These are phyloP conservation scores for Gobionotothen gibberifrons DNA, from an alignment of 2,797 vertebrate species.

Conservation along the genomic window DNA sequence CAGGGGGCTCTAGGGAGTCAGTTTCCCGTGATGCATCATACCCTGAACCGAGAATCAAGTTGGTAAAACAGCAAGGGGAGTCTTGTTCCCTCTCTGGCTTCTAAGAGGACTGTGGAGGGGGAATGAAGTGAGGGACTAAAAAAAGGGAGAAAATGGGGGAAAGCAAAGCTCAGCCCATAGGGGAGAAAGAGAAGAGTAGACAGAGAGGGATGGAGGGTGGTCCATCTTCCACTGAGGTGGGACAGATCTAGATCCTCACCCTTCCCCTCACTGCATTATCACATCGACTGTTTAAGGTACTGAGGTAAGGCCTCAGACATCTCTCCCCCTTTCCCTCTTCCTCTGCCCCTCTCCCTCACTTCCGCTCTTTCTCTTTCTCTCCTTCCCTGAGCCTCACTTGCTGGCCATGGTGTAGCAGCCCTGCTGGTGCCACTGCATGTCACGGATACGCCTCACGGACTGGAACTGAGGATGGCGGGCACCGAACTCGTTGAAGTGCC, in stretches of 20 bases:
- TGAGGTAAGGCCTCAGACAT: conserved; percentile 76
- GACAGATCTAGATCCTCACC: conserved; percentile 59
- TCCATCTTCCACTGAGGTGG: conserved; percentile 57
- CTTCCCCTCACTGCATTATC: conserved; percentile 52
- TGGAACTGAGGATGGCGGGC: conserved; percentile 86
- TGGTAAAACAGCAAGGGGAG: conserved; percentile 71
- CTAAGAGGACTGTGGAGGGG: conserved; percentile 67
- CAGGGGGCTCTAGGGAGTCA: conserved; percentile 65
- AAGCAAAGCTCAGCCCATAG: conserved; percentile 74
- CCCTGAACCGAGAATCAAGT: conserved; percentile 76
- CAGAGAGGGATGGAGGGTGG: conserved; percentile 67
- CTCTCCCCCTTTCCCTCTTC: conserved; percentile 84
- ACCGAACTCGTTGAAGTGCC: conserved; percentile 87
- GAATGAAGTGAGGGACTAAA: conserved; percentile 67
- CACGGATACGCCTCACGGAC: conserved; percentile 87
- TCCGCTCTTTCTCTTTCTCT: conserved; percentile 84
- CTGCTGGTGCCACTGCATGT: conserved; percentile 89
- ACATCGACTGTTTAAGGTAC: conserved; percentile 51
- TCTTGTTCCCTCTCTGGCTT: conserved; percentile 69
- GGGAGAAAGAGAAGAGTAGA: conserved; percentile 84
- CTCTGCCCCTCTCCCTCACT: conserved; percentile 82
- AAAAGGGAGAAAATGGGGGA: conserved; percentile 58
- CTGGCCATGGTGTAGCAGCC: conserved; percentile 87
- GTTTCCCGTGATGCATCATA: conserved; percentile 77
- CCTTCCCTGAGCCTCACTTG: conserved; percentile 85